Conservation (phyloP, 2,888 invertebrate species). For the Norana najaformis region DNA sequence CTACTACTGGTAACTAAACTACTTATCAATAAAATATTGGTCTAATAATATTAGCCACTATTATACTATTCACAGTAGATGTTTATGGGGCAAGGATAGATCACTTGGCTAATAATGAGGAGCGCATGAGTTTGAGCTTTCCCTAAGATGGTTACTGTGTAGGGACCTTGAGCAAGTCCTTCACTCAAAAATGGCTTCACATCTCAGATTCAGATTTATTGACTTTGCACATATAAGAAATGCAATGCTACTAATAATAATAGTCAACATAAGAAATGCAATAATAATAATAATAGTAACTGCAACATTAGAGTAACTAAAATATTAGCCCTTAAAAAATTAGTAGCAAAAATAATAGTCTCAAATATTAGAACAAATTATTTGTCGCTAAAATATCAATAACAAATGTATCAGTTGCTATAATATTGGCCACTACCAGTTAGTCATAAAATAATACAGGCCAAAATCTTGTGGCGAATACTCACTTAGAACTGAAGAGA, state of each 20-base stretch:
- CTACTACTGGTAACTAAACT: not conserved
- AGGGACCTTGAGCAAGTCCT: too few relatives aligned
- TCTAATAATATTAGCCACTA: not conserved
- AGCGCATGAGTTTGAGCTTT: not conserved
- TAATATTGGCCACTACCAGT: not conserved
- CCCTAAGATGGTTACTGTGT: too few relatives aligned
- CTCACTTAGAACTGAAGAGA: constrained; percentile 94
- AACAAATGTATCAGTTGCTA: not conserved
- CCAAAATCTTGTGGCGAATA: not conserved
- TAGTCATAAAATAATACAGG: not conserved
- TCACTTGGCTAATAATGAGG: not conserved
- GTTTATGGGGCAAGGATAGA: not conserved
- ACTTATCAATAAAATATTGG: not conserved
- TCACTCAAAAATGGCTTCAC: too few relatives aligned
- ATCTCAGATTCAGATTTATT: too few relatives aligned
- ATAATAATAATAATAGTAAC: constrained; percentile 6
- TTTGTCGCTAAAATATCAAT: not conserved
- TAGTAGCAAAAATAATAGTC: not conserved
- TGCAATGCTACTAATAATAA: not conserved
- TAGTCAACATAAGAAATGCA: not conserved
- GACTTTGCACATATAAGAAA: too few relatives aligned
- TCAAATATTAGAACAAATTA: not conserved
- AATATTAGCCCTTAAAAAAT: not conserved
- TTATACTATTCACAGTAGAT: not conserved
- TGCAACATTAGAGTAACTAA: not conserved